Evolutionary conservation across 2,888 invertebrate species (phyloP).

Genomic region (Amphipoea lucens): DNA sequence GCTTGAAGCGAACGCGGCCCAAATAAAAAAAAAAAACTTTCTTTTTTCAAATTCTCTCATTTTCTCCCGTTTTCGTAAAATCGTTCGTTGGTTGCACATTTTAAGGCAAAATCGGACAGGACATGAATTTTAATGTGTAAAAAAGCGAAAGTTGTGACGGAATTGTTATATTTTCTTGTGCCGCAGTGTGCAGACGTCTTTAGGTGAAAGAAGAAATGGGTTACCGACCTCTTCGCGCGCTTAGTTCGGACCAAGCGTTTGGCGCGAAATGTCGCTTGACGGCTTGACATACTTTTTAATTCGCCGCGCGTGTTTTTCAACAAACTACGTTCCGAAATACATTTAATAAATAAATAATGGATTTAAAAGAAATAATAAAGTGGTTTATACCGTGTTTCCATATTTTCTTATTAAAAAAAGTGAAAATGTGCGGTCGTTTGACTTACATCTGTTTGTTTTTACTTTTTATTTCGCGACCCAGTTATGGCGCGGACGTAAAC

Average conservation of each 20-base stretch:
- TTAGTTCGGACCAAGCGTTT: conserved; percentile 75
- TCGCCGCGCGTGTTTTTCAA: conserved; percentile 29
- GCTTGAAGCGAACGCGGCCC: conserved; percentile 33
- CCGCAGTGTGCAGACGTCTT: conserved; percentile 63
- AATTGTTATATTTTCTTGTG: conserved; percentile 43
- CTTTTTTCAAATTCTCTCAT: conserved; percentile 58
- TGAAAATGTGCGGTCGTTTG: conserved; percentile 73
- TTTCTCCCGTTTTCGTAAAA: conserved; percentile 58
- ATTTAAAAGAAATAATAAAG: conserved; percentile 87
- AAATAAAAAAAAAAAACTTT: conserved; percentile 59
- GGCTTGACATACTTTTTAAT: conserved; percentile 49
- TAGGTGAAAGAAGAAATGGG: conserved; percentile 85
- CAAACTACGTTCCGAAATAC: conserved; percentile 28
- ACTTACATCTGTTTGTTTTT: conserved; percentile 80
- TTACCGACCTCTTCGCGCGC: conserved; percentile 65
- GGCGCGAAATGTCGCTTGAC: conserved; percentile 76
- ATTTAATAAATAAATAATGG: conserved; percentile 78
- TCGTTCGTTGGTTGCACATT: conserved; percentile 41
- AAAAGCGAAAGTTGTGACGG: conserved; percentile 76
- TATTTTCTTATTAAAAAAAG: conserved; percentile 75
- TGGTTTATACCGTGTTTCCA: conserved; percentile 88
- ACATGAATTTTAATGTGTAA: conserved; percentile 75
- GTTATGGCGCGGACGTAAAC: conserved; percentile 72
- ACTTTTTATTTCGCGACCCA: conserved; percentile 78
- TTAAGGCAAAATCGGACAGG: conserved; percentile 71